A percentile compares a stretch with the other conserved stretches of the same genome.
phyloP scores from a whole-genome alignment of 1,140 invertebrate species.

The Microplitis mediator region DNA sequence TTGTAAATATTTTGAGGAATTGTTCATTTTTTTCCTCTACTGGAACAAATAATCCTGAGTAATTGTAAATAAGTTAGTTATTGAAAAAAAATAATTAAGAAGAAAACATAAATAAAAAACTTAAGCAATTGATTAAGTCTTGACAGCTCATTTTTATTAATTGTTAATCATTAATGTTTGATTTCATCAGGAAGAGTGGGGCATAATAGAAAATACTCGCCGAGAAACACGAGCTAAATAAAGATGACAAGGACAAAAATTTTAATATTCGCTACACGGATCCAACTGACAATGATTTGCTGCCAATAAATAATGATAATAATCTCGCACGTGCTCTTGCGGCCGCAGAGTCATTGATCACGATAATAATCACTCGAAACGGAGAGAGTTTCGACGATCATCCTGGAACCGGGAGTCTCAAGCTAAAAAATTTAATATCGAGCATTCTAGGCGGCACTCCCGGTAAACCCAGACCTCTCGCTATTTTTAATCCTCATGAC shows the following conservation, averaged over 20 bases:
- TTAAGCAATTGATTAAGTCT: no score
- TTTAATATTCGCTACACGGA: slow-evolving; percentile 96
- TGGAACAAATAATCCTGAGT: no score
- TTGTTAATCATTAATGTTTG: no score
- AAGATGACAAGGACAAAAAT: slow-evolving; percentile 81
- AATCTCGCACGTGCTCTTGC: slow-evolving; percentile 87
- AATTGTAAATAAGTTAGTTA: no score
- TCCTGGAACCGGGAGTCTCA: slow-evolving; percentile 82
- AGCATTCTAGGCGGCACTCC: slow-evolving; percentile 82
- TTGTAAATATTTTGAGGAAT: no score
- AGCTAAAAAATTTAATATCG: slow-evolving; percentile 81
- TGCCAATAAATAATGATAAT: slow-evolving; percentile 99
- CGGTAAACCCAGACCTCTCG: slow-evolving; percentile 77
- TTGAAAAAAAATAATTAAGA: no score
- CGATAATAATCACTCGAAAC: slow-evolving; percentile 92
- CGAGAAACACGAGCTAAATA: slow-evolving; percentile 83
- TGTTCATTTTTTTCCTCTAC: no score
- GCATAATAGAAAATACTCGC: slow-evolving; percentile 69
- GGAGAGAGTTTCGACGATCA: slow-evolving; percentile 84
- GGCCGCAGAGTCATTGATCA: slow-evolving; percentile 83
- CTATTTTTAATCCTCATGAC: slow-evolving; percentile 96
- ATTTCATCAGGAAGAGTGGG: no score
- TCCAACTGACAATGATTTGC: slow-evolving; percentile 90
- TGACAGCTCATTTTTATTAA: no score
- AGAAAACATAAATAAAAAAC: no score